Conservation (phyloP, 2,797 vertebrate genomes). For the Phylloscopus collybita region DNA sequence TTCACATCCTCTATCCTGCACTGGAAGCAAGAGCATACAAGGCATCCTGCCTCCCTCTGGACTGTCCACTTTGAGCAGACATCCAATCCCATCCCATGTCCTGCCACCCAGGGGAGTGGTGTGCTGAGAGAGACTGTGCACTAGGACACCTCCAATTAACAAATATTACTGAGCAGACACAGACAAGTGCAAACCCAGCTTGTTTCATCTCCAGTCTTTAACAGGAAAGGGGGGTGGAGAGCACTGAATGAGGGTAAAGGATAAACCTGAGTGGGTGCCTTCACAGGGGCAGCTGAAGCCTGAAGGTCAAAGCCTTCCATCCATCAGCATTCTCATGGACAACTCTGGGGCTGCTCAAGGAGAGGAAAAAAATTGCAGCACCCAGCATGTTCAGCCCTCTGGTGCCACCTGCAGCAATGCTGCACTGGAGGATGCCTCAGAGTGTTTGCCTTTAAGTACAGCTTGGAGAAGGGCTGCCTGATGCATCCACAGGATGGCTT, state of each 20-base stretch:
- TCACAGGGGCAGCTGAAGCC: neutral
- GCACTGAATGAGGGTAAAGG: neutral
- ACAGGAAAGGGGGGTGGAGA: neutral
- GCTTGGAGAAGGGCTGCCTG: neutral
- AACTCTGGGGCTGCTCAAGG: neutral
- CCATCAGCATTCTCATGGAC: neutral
- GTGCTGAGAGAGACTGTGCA: neutral
- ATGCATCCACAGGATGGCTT: neutral
- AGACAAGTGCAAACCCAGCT: neutral
- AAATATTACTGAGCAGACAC: neutral
- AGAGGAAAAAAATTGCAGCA: neutral
- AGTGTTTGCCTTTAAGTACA: neutral
- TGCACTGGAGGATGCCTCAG: neutral
- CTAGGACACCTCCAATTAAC: neutral
- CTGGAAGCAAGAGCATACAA: neutral
- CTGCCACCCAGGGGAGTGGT: neutral
- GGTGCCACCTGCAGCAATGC: constrained; percentile 29
- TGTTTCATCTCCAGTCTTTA: neutral
- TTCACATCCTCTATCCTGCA: neutral
- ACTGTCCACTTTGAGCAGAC: neutral
- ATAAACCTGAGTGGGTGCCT: neutral
- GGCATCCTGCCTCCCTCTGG: neutral
- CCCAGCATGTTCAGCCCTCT: neutral
- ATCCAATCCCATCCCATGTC: neutral
- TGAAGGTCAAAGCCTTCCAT: neutral